A percentile compares a stretch with the other conserved stretches of the same genome.
These are phyloP conservation scores for Stenichneumon culpator DNA, from an alignment of 2,888 invertebrate species.

Conservation along the genomic window DNA sequence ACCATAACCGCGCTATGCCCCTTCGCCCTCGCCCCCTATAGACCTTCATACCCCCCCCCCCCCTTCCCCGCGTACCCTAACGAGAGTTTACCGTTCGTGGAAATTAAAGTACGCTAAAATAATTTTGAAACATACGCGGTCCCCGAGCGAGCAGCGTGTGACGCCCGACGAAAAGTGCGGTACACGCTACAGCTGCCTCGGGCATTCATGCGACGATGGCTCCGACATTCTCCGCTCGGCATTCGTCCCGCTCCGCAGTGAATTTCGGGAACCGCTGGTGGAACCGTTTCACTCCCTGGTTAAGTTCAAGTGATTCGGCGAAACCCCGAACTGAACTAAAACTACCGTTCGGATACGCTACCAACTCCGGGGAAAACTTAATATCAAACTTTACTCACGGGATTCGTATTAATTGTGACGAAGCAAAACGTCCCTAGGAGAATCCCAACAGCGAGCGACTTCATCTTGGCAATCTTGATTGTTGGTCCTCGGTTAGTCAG, in stretches of 20 bases:
- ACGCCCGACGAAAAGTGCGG: not conserved
- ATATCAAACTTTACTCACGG: slow-evolving; percentile 18
- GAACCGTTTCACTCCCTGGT: not conserved
- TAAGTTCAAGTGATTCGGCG: slow-evolving; percentile 28
- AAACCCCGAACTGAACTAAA: slow-evolving; percentile 6
- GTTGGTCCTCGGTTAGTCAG: slow-evolving; percentile 7
- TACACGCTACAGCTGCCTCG: slow-evolving; percentile 4
- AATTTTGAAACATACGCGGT: slow-evolving; percentile 33
- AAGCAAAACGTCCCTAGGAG: slow-evolving; percentile 30
- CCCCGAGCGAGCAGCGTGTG: not conserved
- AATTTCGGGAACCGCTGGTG: slow-evolving; percentile 1
- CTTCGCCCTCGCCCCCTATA: slow-evolving; percentile 33
- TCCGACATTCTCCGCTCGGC: not conserved
- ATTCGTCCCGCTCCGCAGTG: not conserved
- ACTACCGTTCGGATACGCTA: not conserved
- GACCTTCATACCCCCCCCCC: not conserved
- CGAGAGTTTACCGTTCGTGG: slow-evolving; percentile 53
- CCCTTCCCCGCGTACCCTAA: not conserved
- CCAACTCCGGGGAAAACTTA: slow-evolving; percentile 8
- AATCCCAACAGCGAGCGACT: not conserved
- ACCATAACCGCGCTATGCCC: slow-evolving; percentile 36
- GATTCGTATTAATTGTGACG: slow-evolving; percentile 32
- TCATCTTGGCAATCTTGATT: slow-evolving; percentile 7
- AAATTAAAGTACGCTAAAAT: slow-evolving; percentile 58
- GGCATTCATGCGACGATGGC: not conserved